Base-by-base conservation (phyloP, 1,140 invertebrate genomes). In the Caenorhabditis brenneri region DNA sequence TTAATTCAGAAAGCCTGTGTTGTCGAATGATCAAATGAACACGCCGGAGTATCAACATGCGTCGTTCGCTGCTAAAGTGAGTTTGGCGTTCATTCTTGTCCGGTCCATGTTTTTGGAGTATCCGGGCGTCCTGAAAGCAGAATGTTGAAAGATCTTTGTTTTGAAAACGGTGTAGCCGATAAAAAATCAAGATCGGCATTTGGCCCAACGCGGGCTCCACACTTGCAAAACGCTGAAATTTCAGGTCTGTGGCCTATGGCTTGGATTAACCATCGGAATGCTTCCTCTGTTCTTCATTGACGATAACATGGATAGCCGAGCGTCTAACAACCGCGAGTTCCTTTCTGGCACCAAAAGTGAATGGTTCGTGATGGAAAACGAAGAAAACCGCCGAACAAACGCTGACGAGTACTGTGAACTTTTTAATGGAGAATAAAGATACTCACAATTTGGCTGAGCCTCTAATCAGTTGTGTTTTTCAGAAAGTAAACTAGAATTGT, bases 271-370 rank as follows among this genome's bases (percentile, higher is more conserved):
- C 16, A 19, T 74, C n/a, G 65, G 65, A 42, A 74, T 74, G 65
- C 36, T 74, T 39, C 65, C 65, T 24, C n/a, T 74, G 46, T 74
- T 74, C 65, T 74, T 74, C 65, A 74, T 74, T 4, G 65, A 74
- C 16, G 65, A 74, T 42, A 74, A 74, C 42, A 2, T 74, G 36
- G 65, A 74, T 24, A n/a, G n/a, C 12, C 36, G 65, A n/a, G 65
- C 65, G 6, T 46, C 36, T 24, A 36, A 74, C 10, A 74, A 24
- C 24, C 36, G 36, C 12, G 65, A 74, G 12, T 74, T 74, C n/a
- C 29, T 74, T 10, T 74, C 65, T 24, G 65, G 33, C 22, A 46
- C 65, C 3, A 74, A 74, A 24, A 74, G 58, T n/a, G 58, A 65
- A 16, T 65, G 58, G 58, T 65, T n/a, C 31, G 58, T 65, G 31